phyloP scores from a whole-genome alignment of 2,888 invertebrate species.

The Ellobium chinense region DNA sequence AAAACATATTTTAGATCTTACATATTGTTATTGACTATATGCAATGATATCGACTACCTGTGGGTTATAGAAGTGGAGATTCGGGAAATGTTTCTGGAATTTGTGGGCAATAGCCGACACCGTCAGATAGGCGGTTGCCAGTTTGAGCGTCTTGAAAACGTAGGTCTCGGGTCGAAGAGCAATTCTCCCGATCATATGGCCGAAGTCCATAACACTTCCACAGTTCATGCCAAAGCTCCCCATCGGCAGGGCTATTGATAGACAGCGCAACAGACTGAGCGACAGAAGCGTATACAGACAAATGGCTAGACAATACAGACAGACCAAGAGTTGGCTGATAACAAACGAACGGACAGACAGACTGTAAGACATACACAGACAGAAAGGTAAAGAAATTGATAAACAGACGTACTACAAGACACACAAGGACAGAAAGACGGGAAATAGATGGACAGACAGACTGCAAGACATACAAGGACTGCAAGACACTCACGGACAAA shows the following conservation, averaged over 20 bases:
- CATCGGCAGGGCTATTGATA: constrained; percentile 18
- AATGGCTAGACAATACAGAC: too few relatives aligned
- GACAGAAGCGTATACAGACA: too few relatives aligned
- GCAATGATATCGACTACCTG: too few relatives aligned
- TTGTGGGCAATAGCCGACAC: background rate
- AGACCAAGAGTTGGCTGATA: too few relatives aligned
- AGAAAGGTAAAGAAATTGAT: too few relatives aligned
- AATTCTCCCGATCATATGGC: constrained; percentile 2
- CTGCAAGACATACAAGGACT: background rate
- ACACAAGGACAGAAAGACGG: too few relatives aligned
- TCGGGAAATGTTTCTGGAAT: background rate
- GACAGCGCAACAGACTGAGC: background rate
- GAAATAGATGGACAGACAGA: background rate
- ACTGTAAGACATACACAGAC: too few relatives aligned
- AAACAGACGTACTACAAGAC: too few relatives aligned
- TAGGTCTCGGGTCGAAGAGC: background rate
- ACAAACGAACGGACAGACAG: too few relatives aligned
- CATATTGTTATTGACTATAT: too few relatives aligned
- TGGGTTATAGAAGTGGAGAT: constrained; percentile 7
- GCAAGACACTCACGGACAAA: background rate
- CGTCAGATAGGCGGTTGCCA: constrained; percentile 6
- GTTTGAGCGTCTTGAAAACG: constrained; percentile 11
- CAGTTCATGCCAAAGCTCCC: constrained; percentile 6
- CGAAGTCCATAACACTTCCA: constrained; percentile 7
- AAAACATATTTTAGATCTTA: too few relatives aligned